A percentile compares a stretch with the other conserved stretches of the same genome.
Conservation (phyloP, 2,888 invertebrate genomes). For the Aleiodes leptofemur region DNA sequence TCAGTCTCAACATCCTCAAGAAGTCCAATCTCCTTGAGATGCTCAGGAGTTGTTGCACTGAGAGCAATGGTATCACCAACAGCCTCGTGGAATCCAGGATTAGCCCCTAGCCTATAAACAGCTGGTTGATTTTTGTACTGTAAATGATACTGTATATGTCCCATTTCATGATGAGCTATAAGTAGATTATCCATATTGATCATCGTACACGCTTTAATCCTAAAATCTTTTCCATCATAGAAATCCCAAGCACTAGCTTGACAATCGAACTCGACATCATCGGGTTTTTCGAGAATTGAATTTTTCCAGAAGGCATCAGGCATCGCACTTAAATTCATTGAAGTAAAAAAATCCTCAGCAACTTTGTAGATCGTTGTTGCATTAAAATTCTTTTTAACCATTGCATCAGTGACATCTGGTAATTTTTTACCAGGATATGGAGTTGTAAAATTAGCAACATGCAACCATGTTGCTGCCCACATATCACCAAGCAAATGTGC, state of each 20-base stretch:
- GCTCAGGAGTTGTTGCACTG: constrained; percentile 77
- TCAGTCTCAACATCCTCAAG: constrained; percentile 69
- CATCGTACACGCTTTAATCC: constrained; percentile 86
- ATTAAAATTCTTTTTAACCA: constrained; percentile 84
- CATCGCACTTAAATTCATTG: constrained; percentile 88
- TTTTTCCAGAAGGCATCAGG: constrained; percentile 90
- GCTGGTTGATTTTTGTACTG: constrained; percentile 85
- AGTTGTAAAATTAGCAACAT: constrained; percentile 81
- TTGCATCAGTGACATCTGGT: too few relatives aligned
- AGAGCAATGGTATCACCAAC: constrained; percentile 80
- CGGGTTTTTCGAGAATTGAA: constrained; percentile 89
- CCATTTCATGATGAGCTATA: constrained; percentile 88
- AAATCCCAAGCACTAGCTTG: constrained; percentile 95
- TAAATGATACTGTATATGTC: constrained; percentile 86
- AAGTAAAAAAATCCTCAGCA: constrained; percentile 91
- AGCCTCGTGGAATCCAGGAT: constrained; percentile 79
- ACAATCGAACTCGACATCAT: constrained; percentile 84
- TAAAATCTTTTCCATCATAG: constrained; percentile 87
- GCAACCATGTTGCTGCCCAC: constrained; percentile 89
- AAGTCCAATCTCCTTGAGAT: constrained; percentile 79
- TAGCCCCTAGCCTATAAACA: constrained; percentile 82
- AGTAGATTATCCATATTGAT: constrained; percentile 79
- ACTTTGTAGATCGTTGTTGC: constrained; percentile 87
- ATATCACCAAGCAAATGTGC: constrained; percentile 82
- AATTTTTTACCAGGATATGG: constrained; percentile 85